Evolutionary conservation across 2,113 vertebrate species (phyloP), one percentile per base, ranked within the genome.

Genomic region (Hippocampus guttulatus): DNA sequence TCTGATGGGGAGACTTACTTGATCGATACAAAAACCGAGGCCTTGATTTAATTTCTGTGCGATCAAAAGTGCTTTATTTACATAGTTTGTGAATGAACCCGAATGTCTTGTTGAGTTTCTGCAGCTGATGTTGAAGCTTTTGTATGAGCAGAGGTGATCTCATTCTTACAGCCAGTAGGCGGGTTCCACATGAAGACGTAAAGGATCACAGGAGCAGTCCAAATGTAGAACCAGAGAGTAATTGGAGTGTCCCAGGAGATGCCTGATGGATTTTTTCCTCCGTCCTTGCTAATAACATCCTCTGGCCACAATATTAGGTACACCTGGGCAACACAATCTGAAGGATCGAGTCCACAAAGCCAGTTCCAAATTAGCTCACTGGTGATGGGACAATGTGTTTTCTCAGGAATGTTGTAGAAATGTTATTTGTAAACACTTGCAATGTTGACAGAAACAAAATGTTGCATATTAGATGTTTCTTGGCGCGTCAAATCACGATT

Each of bases 111-210:
- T 11, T 45, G 43, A 45, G 43, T 45, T n/a, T 64, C 21, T n/a
- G 38, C 5, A 64, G 9, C 27, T 61, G 58, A 41, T 64, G 38
- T 41, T 63, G 7, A 38, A 20, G 30, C 30, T 41, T 41, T 60
- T n/a, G 16, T 30, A 30, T 12, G 16, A 30, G 25, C 27, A 60
- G 23, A 23, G 11, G 20, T 8, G 33, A 40, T 64, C 40, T 64
- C 47, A 30, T 55, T 63, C 68, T 84, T 70, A 51, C 77, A 80
- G 74, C 70, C 67, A 75, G 80, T 64, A 64, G 67, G 51, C 71
- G 81, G 58, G 66, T 88, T 86, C 72, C 70, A 60, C 79, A 82
- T 9, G 12, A 40, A 11, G 65, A 47, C 75, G 80, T 78, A 67
- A 61, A 71, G 40, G 67, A 74, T 65, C 47, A 43, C 57, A 69